Conservation (phyloP, 2,797 vertebrate species). For the Acanthiza pusilla region DNA sequence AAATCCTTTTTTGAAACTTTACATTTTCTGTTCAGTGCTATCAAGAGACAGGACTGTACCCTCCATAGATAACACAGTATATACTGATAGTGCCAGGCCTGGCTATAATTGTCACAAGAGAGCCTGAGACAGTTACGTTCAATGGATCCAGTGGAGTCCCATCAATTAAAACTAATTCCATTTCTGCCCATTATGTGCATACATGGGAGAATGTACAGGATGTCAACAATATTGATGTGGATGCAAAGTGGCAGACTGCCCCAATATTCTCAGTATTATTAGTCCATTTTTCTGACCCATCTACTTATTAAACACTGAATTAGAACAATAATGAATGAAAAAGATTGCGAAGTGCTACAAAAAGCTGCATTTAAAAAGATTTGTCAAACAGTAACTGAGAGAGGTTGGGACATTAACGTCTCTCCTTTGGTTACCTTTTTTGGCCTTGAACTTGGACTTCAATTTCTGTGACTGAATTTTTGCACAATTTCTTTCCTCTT, state of each 20-base stretch:
- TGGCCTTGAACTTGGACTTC: background rate
- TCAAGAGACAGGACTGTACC: background rate
- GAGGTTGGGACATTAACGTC: background rate
- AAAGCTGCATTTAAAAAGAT: background rate
- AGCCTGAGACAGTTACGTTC: background rate
- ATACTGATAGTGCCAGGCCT: background rate
- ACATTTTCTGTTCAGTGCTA: background rate
- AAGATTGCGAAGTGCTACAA: background rate
- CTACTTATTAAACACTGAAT: background rate
- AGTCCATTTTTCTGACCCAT: background rate
- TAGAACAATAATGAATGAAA: background rate
- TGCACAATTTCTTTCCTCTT: background rate
- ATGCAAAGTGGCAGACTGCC: background rate
- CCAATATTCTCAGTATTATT: background rate
- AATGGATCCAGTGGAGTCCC: background rate
- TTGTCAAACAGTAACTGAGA: background rate
- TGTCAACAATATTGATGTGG: background rate
- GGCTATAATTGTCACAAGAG: background rate
- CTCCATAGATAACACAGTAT: accelerated
- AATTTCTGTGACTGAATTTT: background rate
- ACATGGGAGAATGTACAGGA: accelerated
- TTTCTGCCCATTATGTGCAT: background rate
- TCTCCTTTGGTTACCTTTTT: background rate
- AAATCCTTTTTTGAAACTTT: background rate
- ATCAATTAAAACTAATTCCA: background rate